Evolutionary conservation across 2,797 vertebrate species (phyloP).

Genomic region (Pygocentrus nattereri): DNA sequence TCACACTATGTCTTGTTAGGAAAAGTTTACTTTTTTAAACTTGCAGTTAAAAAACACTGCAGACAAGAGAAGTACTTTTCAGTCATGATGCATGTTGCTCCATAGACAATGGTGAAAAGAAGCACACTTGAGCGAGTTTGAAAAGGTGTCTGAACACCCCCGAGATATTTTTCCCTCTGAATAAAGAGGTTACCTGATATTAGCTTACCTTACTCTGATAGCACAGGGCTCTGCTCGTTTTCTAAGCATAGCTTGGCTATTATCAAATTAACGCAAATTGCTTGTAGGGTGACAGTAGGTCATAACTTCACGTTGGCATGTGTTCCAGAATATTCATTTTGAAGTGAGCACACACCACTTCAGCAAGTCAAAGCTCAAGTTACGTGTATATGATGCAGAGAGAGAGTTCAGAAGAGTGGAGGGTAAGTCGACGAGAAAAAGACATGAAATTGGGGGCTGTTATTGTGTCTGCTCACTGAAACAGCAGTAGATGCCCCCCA

Average conservation of each 20-base stretch:
- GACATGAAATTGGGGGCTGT: background rate
- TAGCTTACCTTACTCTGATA: background rate
- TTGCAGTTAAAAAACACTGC: too few relatives aligned
- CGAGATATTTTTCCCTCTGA: background rate
- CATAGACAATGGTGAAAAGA: too few relatives aligned
- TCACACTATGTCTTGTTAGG: too few relatives aligned
- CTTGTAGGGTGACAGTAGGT: background rate
- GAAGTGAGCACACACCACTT: background rate
- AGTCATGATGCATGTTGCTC: too few relatives aligned
- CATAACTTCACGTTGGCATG: background rate
- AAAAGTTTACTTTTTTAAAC: too few relatives aligned
- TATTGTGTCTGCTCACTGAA: constrained; percentile 12
- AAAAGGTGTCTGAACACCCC: too few relatives aligned
- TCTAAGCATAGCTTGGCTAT: background rate
- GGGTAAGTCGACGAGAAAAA: background rate
- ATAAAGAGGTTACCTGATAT: background rate
- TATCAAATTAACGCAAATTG: background rate
- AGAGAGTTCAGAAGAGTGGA: background rate
- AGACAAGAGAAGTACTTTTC: too few relatives aligned
- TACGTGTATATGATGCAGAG: background rate
- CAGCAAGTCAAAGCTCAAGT: background rate
- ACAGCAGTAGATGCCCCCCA: constrained; percentile 4
- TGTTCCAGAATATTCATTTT: background rate
- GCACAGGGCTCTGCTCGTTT: background rate
- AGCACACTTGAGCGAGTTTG: too few relatives aligned